phyloP scores from a whole-genome alignment of 2,888 invertebrate genomes.

The Tolmerus cingulatus region DNA sequence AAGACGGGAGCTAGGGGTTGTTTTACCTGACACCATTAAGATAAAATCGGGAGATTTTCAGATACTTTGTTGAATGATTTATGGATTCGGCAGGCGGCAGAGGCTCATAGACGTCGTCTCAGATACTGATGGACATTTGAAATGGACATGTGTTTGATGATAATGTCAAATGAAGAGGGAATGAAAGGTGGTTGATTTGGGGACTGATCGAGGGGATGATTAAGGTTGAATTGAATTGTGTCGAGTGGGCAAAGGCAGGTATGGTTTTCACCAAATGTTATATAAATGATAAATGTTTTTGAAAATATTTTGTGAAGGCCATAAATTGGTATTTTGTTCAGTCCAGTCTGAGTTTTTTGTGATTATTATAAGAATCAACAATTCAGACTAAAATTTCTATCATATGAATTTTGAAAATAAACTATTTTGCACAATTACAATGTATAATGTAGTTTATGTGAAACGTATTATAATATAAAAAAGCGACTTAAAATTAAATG shows the following conservation, averaged over 20 bases:
- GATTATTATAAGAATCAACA: no score
- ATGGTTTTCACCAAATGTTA: neutral
- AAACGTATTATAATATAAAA: no score
- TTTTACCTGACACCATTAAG: conserved; percentile 39
- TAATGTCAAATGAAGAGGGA: conserved; percentile 4
- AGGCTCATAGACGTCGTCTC: neutral
- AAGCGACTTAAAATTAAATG: no score
- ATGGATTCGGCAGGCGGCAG: conserved; percentile 12
- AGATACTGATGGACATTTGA: conserved; percentile 12
- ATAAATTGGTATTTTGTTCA: neutral
- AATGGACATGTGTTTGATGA: conserved; percentile 35
- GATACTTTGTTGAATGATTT: conserved; percentile 21
- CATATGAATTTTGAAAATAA: no score
- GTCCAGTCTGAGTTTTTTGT: neutral
- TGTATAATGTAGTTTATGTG: no score
- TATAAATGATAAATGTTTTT: neutral
- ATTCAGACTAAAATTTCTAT: no score
- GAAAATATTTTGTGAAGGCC: neutral
- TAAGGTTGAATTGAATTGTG: neutral
- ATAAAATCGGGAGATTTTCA: conserved; percentile 28
- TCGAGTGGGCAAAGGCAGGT: neutral
- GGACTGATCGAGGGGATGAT: neutral
- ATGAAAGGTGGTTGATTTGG: conserved; percentile 27
- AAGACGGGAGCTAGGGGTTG: conserved; percentile 11
- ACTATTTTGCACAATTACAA: no score